Percentiles rank a stretch among this genome's conserved stretches.
Conservation (phyloP, 2,888 invertebrate species). For the Oxystoma pomonae region DNA sequence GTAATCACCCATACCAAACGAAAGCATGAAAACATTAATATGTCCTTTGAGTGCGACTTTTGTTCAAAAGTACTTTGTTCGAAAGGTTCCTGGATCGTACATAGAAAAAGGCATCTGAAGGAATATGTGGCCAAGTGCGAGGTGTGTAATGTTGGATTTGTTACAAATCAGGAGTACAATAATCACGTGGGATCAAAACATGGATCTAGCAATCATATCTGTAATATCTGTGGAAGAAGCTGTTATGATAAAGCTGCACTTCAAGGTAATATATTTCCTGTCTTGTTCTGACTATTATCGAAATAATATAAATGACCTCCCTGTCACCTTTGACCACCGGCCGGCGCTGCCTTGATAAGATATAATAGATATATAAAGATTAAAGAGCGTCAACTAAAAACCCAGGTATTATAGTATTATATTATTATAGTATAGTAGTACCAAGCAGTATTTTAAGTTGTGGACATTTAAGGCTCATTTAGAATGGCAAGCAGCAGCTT, state of each 20-base stretch:
- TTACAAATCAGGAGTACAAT: constrained; percentile 35
- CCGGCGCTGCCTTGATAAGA: no score
- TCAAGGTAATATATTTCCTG: no score
- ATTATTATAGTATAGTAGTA: no score
- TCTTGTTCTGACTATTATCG: no score
- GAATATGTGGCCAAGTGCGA: constrained; percentile 52
- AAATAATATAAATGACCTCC: no score
- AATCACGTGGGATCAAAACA: constrained; percentile 36
- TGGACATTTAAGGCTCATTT: no score
- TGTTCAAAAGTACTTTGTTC: constrained; percentile 53
- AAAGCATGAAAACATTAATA: constrained; percentile 4
- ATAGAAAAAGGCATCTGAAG: constrained; percentile 52
- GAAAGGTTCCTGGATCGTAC: constrained; percentile 45
- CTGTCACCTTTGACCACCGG: no score
- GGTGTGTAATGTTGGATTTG: constrained; percentile 34
- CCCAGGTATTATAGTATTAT: no score
- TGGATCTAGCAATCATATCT: constrained; percentile 32
- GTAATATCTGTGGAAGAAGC: constrained; percentile 34
- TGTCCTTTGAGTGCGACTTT: constrained; percentile 46
- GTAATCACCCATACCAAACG: constrained; percentile 22
- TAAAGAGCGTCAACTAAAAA: no score
- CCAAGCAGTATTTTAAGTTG: no score
- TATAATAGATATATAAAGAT: no score
- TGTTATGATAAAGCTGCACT: constrained; percentile 35
- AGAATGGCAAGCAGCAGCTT: no score